Percentiles rank a stretch among this genome's conserved stretches.
Conservation (phyloP, 2,797 vertebrate species). For the Micromesistius poutassou region DNA sequence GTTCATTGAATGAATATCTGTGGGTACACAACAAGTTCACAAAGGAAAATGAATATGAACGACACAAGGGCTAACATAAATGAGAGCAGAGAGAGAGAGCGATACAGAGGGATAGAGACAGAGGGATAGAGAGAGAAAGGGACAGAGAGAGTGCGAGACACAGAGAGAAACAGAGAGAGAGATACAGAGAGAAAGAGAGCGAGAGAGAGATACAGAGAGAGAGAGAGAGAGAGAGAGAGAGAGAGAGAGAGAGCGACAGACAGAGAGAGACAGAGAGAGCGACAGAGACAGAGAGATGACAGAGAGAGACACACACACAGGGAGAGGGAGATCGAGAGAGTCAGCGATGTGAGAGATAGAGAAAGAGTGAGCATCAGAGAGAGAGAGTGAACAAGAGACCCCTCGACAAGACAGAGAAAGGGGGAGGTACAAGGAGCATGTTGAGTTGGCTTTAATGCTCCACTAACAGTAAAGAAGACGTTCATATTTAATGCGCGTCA, state of each 20-base stretch:
- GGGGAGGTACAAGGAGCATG: conserved; percentile 32
- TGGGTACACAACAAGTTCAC: no score
- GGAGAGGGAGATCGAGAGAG: conserved; percentile 48
- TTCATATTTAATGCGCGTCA: conserved; percentile 80
- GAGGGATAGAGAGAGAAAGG: no score
- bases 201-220: conserved; percentile 42
- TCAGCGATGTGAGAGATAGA: conserved; percentile 15
- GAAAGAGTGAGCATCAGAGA: conserved; percentile 22
- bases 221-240: conserved; percentile 34
- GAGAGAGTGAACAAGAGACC: conserved; percentile 45
- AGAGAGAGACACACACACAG: conserved; percentile 46
- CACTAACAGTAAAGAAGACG: conserved; percentile 70
- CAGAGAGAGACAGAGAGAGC: neutral
- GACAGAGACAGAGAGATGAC: neutral
- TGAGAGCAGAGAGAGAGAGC: no score
- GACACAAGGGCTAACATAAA: no score
- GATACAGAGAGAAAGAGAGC: conserved; percentile 25
- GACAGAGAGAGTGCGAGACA: no score
- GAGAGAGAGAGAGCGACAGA: neutral
- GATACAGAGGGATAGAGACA: no score
- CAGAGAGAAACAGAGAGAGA: conserved; percentile 9
- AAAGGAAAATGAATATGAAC: neutral
- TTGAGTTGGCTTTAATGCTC: conserved; percentile 57
- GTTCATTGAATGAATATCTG: neutral
- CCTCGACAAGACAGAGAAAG: conserved; percentile 29